Base-by-base conservation (phyloP, 2,113 vertebrate genomes). In the Psittacula cyanocephala region DNA sequence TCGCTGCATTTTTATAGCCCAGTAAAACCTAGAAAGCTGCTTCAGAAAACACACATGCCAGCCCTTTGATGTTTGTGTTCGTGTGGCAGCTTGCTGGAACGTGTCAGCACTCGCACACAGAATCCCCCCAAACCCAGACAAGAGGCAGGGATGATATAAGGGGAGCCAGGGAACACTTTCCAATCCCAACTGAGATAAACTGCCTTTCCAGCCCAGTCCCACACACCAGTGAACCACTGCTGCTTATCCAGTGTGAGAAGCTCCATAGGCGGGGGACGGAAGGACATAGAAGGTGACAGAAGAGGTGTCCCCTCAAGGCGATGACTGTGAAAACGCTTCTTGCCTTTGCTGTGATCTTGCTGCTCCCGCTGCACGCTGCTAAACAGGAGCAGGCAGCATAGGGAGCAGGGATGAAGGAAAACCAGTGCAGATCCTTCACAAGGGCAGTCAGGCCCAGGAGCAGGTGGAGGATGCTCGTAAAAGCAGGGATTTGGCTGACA, bases 1-100 rank as follows among this genome's bases (percentile, higher is more conserved):
- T 88, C 11, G 1, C 94, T 52, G 79, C 37, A 41, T 90, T 97
- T 97, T 97, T 96, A 96, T 25, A 87, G 96, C 86, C 90, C 90
- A 88, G 95, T 88, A 95, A 97, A 97, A 94, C 90, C 88, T 95
- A 44, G 92, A 95, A 95, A 96, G 95, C 94, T 86, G 90, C 90
- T 82, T 80, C 93, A 82, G 92, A 78, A 68, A 90, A 37, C 87
- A 78, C 75, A 53, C 89, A 57, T 2, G 63, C 59, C 96, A 95
- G 80, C 37, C n/a, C 90, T 96, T 96, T 94, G 95, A 96, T 96
- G 91, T 41, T 50, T 44, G 90, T 72, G 91, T 84, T 90, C 65
- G 95, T 68, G 84, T 86, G 94, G 91, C 84, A 95, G 95, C 90
- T 88, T 4, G 68, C 53, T 88, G 92, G 67, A 78, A 92, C 10